Evolutionary conservation across 2,113 vertebrate genomes (phyloP), one percentile per base, ranked within the genome.

Genomic region (Mola mola): DNA sequence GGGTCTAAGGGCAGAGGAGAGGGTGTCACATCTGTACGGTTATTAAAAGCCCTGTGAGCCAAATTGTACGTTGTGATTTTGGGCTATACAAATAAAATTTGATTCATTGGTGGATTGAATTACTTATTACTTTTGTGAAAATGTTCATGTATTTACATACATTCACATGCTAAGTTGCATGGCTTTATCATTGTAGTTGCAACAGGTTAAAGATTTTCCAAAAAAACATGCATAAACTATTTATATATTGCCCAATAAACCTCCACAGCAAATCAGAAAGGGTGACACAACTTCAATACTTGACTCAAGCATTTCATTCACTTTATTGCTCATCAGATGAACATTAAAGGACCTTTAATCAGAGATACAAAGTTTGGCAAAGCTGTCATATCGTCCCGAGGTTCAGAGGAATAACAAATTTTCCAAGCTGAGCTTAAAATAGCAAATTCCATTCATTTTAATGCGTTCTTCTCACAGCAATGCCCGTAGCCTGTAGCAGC

Each of bases 351-450:
- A 42, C 26, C 24, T 48, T 68, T 61, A 61, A 38, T 43, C n/a
- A n/a, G n/a, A n/a, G 53, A 12, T 9, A 15, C 24, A 25, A 48
- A 66, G 48, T 50, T 72, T 62, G 36, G 28, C 47, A 28, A 50
- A 74, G 52, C 77, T 69, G 48, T 77, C 43, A 24, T 71, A 75
- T 75, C 33, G 58, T 42, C 47, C 49, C 40, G 46, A 28, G 51
- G 12, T 57, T 78, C 52, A 28, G 16, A 72, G 62, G 41, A 73
- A 62, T 72, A 76, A 55, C 56, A 49, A 34, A 60, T 52, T 63
- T 66, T 66, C 0, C 0, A 61, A 29, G 48, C 46, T 69, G 40
- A 82, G 55, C 66, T 79, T 76, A 77, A 84, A 84, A 77, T 81
- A 78, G 72, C 72, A 58, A 60, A 72, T 56, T 74, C 49, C 25